A percentile compares a stretch with the other conserved stretches of the same genome.
phyloP scores from a whole-genome alignment of 2,888 invertebrate genomes.

The Hesperia comma region DNA sequence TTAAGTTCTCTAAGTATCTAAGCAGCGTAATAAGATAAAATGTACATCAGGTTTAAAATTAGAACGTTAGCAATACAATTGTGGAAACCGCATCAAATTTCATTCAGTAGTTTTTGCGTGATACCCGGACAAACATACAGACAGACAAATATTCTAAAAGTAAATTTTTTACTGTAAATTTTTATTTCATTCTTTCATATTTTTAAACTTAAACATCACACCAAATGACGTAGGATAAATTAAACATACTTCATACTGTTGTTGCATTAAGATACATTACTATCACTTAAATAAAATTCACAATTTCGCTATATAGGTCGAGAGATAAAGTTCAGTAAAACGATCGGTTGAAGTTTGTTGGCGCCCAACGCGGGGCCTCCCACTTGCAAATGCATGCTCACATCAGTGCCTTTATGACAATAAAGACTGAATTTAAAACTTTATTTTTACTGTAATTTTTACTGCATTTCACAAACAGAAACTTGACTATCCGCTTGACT shows the following conservation, averaged over 20 bases:
- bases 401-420: constrained; percentile 62
- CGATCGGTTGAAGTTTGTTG: constrained; percentile 56
- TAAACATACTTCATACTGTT: constrained; percentile 2
- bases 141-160: too few species aligned
- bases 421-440: constrained; percentile 56
- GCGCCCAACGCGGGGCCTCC: constrained; percentile 56
- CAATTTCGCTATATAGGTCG: constrained; percentile 39
- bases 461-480: constrained; percentile 46
- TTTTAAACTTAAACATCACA: too few species aligned
- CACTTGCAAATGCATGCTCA: constrained; percentile 60
- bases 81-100: too few species aligned
- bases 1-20: too few species aligned
- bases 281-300: constrained; percentile 26
- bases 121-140: too few species aligned
- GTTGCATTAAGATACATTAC: constrained; percentile 20
- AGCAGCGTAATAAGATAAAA: too few species aligned
- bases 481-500: neutral
- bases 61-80: too few species aligned
- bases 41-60: too few species aligned
- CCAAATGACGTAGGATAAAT: neutral
- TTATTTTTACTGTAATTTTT: constrained; percentile 55
- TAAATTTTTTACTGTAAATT: too few species aligned
- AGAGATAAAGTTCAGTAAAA: constrained; percentile 49
- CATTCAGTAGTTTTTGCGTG: too few species aligned
- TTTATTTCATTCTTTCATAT: too few species aligned